These are phyloP conservation scores for Rhombomys opimus DNA, from an alignment of 2,113 vertebrate genomes.

Conservation along the genomic window DNA sequence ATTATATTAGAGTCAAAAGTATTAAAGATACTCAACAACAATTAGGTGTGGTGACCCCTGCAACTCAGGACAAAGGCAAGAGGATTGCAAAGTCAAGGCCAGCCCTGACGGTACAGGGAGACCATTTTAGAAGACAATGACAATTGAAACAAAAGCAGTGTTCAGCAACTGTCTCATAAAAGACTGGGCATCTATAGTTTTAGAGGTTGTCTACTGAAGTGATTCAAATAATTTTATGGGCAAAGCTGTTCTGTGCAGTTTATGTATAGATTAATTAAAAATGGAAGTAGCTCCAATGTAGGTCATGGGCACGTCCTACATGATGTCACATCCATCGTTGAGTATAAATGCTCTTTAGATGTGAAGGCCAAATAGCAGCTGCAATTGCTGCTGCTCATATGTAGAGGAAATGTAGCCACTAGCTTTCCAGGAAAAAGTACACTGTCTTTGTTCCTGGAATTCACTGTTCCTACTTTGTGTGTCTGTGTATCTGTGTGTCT, in stretches of 20 bases:
- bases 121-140: background rate
- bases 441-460: constrained; percentile 15
- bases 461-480: constrained; percentile 13
- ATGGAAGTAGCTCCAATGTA: background rate
- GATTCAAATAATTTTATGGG: constrained; percentile 42
- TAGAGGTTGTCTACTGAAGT: constrained; percentile 31
- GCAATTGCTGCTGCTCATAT: background rate
- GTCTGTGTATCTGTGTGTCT: background rate
- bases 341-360: constrained; percentile 36
- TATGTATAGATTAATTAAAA: constrained; percentile 53
- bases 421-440: background rate
- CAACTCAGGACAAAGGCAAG: background rate
- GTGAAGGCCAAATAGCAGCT: background rate
- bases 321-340: background rate
- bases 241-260: constrained; percentile 6
- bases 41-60: background rate
- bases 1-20: constrained; percentile 3
- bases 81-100: background rate
- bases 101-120: background rate
- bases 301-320: background rate
- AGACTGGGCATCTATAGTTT: background rate
- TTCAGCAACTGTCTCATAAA: background rate
- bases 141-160: background rate
- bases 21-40: constrained; percentile 5
- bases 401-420: background rate